Conservation (phyloP, 2,797 vertebrate species). For the Sebastes miniatus region DNA sequence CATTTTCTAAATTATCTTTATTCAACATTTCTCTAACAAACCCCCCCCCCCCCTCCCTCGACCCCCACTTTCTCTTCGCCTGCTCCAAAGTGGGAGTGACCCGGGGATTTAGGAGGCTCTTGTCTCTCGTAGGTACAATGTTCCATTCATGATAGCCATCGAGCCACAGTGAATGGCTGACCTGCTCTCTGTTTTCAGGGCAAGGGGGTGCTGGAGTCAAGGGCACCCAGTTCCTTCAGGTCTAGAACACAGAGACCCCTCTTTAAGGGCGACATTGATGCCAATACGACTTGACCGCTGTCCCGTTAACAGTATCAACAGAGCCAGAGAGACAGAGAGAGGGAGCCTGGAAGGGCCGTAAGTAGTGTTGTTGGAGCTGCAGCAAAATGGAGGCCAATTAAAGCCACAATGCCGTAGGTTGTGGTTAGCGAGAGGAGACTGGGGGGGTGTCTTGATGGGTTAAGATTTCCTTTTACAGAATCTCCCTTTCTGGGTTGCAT, state of each 20-base stretch:
- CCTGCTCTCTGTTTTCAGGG: slow-evolving; percentile 50
- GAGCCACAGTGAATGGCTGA: slow-evolving; percentile 55
- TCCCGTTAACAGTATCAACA: slow-evolving; percentile 50
- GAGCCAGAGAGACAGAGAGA: neutral
- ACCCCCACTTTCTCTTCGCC: slow-evolving; percentile 15
- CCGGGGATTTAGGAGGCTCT: slow-evolving; percentile 71
- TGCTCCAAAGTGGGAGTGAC: slow-evolving; percentile 59
- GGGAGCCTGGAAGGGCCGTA: slow-evolving; percentile 1
- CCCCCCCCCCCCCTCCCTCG: slow-evolving; percentile 15
- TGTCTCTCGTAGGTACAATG: slow-evolving; percentile 76
- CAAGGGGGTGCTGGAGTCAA: slow-evolving; percentile 45
- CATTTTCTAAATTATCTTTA: slow-evolving; percentile 83
- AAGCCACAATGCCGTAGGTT: slow-evolving; percentile 56
- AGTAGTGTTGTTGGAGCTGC: slow-evolving; percentile 37
- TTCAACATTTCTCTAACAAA: slow-evolving; percentile 73
- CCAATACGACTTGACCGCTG: slow-evolving; percentile 10
- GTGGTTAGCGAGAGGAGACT: slow-evolving; percentile 37
- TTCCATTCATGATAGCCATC: slow-evolving; percentile 77
- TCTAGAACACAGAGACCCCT: slow-evolving; percentile 48
- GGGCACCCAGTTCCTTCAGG: slow-evolving; percentile 42
- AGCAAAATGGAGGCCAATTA: slow-evolving; percentile 63
- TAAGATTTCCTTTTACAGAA: slow-evolving; percentile 51
- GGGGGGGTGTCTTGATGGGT: neutral
- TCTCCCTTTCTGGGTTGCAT: slow-evolving; percentile 39
- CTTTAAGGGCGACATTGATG: slow-evolving; percentile 34